Base-by-base conservation (phyloP, 37 sponge, comb jelly and placozoan species). In the Chondrilla cf. caribensis region DNA sequence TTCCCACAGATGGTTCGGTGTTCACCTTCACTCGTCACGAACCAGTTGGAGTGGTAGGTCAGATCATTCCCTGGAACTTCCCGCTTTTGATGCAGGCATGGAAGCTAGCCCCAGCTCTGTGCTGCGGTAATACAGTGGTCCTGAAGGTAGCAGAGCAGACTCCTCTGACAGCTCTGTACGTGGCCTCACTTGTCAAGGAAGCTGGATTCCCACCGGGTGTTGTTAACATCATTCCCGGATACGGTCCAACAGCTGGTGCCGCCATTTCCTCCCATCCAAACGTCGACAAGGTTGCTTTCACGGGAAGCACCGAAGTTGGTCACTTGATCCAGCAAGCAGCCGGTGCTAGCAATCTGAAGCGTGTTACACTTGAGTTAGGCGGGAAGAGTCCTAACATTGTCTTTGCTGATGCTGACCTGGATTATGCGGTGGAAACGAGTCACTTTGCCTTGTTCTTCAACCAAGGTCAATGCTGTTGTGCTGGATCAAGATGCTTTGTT, bases 41-140 rank as follows among this genome's bases (percentile, higher is more conserved):
- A 77, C 99, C 99, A 2, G 82, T 98, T n/a, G 99, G 98, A 26
- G 90, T 97, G 2, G 86, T 86, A 51, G 99, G 96, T 19, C 94
- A 93, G 73, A 98, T 98, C 58, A 95, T 95, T 35, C 99, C 99
- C 6, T 98, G 99, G 99, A 98, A 98, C 87, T 98, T 95, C 76
- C 99, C 99, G 7, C 90, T 98, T 2, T 58, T 80, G 36, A 95
- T 98, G 99, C 90, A 91, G 66, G 91, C 99, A 21, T 98, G 99
- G 99, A 98, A 98, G 80, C 84, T 95, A 24, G 99, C 87, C 8
- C 99, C 99, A n/a, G 97, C 97, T 4, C 87, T 98, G 6, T 86
- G 89, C 47, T 82, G 86, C 28, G 99, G 99, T 0, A 95, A 95
- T 76, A 87, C 90, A 0, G 55, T 93, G 57, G 87, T 98, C 32